Conservation (phyloP, 1,140 invertebrate species). For the Drosophila tropicalis region DNA sequence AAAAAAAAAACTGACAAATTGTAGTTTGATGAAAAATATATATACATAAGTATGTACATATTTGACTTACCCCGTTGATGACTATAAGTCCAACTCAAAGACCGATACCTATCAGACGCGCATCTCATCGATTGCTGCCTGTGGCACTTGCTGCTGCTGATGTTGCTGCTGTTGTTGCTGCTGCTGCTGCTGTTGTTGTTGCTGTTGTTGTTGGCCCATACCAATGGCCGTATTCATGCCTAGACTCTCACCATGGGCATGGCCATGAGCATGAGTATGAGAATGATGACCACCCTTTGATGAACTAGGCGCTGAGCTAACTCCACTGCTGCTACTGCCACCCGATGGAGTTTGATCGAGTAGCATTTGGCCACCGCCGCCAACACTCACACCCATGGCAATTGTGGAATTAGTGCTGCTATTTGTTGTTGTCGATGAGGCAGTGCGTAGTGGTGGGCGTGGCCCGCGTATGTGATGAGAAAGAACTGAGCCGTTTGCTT, state of each 20-base stretch:
- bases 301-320: conserved; percentile 83
- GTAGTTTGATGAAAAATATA: neutral
- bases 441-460: conserved; percentile 79
- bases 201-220: conserved; percentile 37
- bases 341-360: conserved; percentile 82
- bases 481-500: conserved; percentile 73
- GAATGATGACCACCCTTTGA: conserved; percentile 84
- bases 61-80: conserved; percentile 72
- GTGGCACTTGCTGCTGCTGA: conserved; percentile 86
- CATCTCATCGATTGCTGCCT: conserved; percentile 92
- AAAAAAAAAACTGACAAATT: neutral
- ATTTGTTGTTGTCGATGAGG: conserved; percentile 75
- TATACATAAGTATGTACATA: neutral
- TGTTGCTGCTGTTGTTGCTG: conserved; percentile 80
- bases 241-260: conserved; percentile 83
- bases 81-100: conserved; percentile 84
- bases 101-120: conserved; percentile 90
- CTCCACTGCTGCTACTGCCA: conserved; percentile 84
- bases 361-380: conserved; percentile 59
- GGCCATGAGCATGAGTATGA: conserved; percentile 67
- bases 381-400: conserved; percentile 41
- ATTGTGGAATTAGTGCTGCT: conserved; percentile 80
- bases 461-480: conserved; percentile 80
- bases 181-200: conserved; percentile 37
- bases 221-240: conserved; percentile 66